Conservation (phyloP, 2,797 vertebrate species). For the Miichthys miiuy region DNA sequence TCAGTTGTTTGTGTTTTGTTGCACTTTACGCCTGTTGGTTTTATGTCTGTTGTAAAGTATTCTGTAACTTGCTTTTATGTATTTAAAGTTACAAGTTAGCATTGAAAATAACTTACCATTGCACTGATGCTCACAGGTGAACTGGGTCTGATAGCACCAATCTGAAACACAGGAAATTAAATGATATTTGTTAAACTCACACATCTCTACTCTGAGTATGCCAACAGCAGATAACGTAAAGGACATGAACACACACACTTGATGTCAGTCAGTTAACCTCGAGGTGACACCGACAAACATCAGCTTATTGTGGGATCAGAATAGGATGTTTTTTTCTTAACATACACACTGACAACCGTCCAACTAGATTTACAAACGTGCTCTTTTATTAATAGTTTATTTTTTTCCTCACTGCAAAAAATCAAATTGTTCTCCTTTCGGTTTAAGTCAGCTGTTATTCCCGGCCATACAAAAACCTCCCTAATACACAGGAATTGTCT, state of each 20-base stretch:
- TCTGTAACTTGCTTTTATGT: neutral
- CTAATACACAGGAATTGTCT: constrained; percentile 71
- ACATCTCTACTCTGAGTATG: neutral
- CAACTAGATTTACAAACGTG: constrained; percentile 40
- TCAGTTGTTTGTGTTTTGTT: neutral
- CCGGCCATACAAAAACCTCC: constrained; percentile 52
- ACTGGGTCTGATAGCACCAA: constrained; percentile 87
- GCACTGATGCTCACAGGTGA: constrained; percentile 75
- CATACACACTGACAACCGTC: constrained; percentile 3
- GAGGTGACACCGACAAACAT: constrained; percentile 24
- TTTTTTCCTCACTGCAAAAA: constrained; percentile 56
- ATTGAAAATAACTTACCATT: constrained; percentile 72
- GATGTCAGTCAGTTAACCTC: constrained; percentile 18
- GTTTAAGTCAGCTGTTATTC: constrained; percentile 66
- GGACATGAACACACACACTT: neutral
- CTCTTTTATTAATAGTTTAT: constrained; percentile 43
- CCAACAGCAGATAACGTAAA: neutral
- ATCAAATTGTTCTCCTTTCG: constrained; percentile 69
- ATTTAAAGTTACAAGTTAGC: neutral
- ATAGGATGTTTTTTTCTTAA: constrained; percentile 35
- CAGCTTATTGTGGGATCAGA: constrained; percentile 29
- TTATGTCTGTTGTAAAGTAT: neutral
- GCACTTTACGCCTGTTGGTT: neutral
- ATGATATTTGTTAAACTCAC: neutral
- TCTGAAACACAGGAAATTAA: constrained; percentile 63